Evolutionary conservation across 1,140 invertebrate species (phyloP).

Genomic region (Drosophila eugracilis): DNA sequence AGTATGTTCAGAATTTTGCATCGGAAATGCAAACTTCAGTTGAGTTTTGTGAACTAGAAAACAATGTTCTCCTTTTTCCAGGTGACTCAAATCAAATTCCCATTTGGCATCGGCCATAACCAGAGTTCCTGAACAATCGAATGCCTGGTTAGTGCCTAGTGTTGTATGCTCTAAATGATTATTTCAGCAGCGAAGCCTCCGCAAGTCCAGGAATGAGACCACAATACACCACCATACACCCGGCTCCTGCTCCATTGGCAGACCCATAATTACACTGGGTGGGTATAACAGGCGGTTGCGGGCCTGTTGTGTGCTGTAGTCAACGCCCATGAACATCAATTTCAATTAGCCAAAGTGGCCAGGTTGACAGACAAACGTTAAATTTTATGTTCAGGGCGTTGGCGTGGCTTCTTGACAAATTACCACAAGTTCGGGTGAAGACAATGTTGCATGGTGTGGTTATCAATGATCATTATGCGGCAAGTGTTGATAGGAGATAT

Average conservation of each 20-base stretch:
- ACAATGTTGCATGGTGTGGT: constrained; percentile 54
- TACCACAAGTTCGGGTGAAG: constrained; percentile 48
- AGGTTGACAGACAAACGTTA: constrained; percentile 80
- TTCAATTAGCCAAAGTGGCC: constrained; percentile 83
- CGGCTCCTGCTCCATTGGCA: not conserved
- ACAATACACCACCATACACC: not conserved
- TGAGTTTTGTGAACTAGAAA: not conserved
- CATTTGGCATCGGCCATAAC: constrained; percentile 1
- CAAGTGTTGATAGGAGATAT: constrained; percentile 43
- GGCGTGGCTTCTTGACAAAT: constrained; percentile 58
- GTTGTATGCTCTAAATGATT: constrained; percentile 44
- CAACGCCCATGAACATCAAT: constrained; percentile 77
- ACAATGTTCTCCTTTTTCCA: no score
- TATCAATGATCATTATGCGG: constrained; percentile 63
- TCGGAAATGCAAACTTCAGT: not conserved
- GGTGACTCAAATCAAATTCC: constrained; percentile 22
- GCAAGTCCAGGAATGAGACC: constrained; percentile 24
- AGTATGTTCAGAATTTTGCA: not conserved
- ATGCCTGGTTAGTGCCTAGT: constrained; percentile 12
- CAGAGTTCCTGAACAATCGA: constrained; percentile 7
- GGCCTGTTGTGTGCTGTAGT: constrained; percentile 17
- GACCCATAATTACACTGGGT: constrained; percentile 49
- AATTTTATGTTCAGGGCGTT: constrained; percentile 79
- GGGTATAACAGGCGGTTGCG: constrained; percentile 23
- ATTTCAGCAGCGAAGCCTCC: constrained; percentile 21